Evolutionary conservation across 2,113 vertebrate species (phyloP), one percentile per base, ranked within the genome.

Genomic region (Notothenia coriiceps): DNA sequence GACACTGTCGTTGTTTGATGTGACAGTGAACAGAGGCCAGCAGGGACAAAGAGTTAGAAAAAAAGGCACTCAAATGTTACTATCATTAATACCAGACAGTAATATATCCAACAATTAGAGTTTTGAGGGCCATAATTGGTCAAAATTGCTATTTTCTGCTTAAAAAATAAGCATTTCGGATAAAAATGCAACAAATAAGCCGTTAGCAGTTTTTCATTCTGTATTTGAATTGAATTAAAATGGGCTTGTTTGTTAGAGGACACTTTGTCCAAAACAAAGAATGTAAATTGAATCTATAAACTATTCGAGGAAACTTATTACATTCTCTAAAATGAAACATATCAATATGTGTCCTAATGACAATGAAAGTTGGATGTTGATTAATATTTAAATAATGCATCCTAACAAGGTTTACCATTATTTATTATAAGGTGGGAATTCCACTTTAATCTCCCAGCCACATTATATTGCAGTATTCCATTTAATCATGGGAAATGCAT

Each of bases 1-100:
- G 77, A 44, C 50, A 51, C 77, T 77, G 49, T 74, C 77, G 74
- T 64, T n/a, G 52, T 84, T 84, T 74, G 68, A 77, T 79, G 68
- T 57, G 18, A 54, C 59, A 62, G 25, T 55, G 22, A 33, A 33
- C 54, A 25, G 33, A 83, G 49, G 17, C 57, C 54, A 60, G 46
- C 17, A 22, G 70, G 9, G 50, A 71, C 17, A 50, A 57, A 68
- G n/a, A 62, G 25, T 18, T 11, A 76, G 40, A 70, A 72, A 52
- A 29, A 11, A 59, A 77, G 4, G 25, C 33, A 47, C 72, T 78
- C 49, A 77, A 49, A 69, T 51, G 35, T 62, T 64, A 25, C 55
- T 57, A 6, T 68, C 9, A 47, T 70, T 25, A 73, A 22, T 17
- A 46, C 29, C 51, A 77, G 52, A 25, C 13, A 2, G 44, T 49